phyloP scores from a whole-genome alignment of 2,888 invertebrate genomes.

The Synanthedon vespiformis region DNA sequence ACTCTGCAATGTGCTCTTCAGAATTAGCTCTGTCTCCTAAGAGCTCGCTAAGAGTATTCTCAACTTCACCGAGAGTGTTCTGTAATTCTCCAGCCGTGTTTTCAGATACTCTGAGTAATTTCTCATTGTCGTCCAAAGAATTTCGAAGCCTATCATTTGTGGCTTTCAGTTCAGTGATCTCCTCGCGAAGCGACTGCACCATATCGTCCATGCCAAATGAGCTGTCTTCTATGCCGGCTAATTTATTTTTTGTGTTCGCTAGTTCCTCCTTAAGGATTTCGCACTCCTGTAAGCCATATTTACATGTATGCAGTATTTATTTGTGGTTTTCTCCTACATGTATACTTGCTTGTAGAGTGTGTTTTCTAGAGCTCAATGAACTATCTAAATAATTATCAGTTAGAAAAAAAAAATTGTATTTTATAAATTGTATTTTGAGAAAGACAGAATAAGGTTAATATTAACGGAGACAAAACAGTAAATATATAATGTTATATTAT shows the following conservation, averaged over 20 bases:
- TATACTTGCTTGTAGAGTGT: too few relatives aligned
- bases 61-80: conserved; percentile 78
- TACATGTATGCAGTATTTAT: conserved; percentile 3
- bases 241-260: conserved; percentile 66
- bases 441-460: too few relatives aligned
- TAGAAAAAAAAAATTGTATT: too few relatives aligned
- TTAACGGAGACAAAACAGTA: too few relatives aligned
- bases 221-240: conserved; percentile 76
- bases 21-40: conserved; percentile 52
- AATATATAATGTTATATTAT: too few relatives aligned
- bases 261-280: conserved; percentile 75
- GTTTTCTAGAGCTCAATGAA: neutral
- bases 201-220: conserved; percentile 80
- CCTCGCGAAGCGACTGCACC: conserved; percentile 75
- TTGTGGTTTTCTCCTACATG: too few relatives aligned
- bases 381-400: too few relatives aligned
- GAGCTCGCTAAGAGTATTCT: conserved; percentile 77
- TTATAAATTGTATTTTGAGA: too few relatives aligned
- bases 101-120: conserved; percentile 75
- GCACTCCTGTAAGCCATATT: conserved; percentile 65
- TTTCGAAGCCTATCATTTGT: conserved; percentile 75
- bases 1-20: conserved; percentile 62
- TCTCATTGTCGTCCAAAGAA: conserved; percentile 74
- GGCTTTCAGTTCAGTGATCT: conserved; percentile 68
- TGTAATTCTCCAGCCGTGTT: conserved; percentile 85